Evolutionary conservation across 2,888 invertebrate species (phyloP), one percentile per base, ranked within the genome.

Genomic region (Campoplex capitator): DNA sequence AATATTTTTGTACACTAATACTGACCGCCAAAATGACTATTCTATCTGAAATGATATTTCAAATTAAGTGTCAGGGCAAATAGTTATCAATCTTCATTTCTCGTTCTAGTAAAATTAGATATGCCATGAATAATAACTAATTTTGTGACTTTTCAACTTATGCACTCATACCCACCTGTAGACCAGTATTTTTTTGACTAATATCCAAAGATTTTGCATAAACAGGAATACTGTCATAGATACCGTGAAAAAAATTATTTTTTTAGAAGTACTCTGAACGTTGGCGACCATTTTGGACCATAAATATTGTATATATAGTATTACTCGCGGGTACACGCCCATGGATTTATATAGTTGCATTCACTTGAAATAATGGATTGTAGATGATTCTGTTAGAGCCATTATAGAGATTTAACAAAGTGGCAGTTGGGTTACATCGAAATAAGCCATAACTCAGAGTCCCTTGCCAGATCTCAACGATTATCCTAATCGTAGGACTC

Each of bases 381-480:
- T n/a, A 54, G 78, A 85, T 79, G 45, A 83, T 79, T 45, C 62
- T 35, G 7, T 51, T 73, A 54, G 74, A 74, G 74, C 70, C 42
- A 75, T 74, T 78, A 78, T 76, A 70, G 42, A 81, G 78, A 82
- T 78, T 82, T 35, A 65, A 84, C 74, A 38, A 67, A 67, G 76
- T 81, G 81, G 62, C 85, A 82, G 75, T 86, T 86, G 62, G 71
- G 86, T 70, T 75, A 79, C 65, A 71, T 78, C 77, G 54, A 85
- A 87, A 85, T 87, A 87, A 87, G 82, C 87, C 75, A 75, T 86
- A 86, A 83, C 83, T 79, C 85, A 79, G 68, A 78, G 58, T 73
- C 74, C 71, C 74, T 78, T 70, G 54, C 71, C 58, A 48, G 78
- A 18, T 79, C 79, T 80, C 38, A 67, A 54, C 82, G 79, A 79